Evolutionary conservation across 2,113 vertebrate genomes (phyloP).

Genomic region (Aldabrachelys gigantea): DNA sequence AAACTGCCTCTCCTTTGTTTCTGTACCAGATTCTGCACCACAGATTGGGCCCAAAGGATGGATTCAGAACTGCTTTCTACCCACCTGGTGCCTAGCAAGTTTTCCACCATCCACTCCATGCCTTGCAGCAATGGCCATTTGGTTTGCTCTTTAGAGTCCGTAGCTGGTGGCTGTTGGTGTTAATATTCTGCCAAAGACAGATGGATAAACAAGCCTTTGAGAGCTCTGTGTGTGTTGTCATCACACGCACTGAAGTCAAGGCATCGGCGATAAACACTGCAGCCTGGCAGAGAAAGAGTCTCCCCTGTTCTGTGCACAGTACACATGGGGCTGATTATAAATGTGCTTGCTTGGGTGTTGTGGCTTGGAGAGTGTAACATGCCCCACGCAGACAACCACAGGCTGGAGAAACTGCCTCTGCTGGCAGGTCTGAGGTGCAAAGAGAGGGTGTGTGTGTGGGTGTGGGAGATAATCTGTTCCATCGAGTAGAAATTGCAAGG

Average conservation of each 20-base stretch:
- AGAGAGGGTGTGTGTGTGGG: background rate
- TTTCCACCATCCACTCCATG: background rate
- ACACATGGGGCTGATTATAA: fast-evolving
- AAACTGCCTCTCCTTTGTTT: background rate
- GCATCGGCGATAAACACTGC: background rate
- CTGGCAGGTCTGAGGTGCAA: background rate
- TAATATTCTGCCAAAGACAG: background rate
- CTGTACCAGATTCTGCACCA: background rate
- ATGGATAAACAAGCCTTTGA: background rate
- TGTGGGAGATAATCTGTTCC: background rate
- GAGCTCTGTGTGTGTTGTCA: background rate
- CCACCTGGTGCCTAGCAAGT: background rate
- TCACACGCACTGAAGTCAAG: background rate
- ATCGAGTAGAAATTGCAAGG: background rate
- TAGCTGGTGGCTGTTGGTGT: background rate
- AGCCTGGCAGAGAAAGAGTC: background rate
- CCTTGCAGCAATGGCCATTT: background rate
- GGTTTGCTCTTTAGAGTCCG: background rate
- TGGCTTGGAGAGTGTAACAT: fast-evolving
- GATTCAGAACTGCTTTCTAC: background rate
- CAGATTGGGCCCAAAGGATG: background rate
- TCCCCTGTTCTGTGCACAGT: fast-evolving
- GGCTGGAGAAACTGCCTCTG: background rate
- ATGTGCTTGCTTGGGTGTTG: fast-evolving
- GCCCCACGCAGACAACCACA: fast-evolving